phyloP scores from a whole-genome alignment of 2,888 invertebrate genomes.

The Barypeithes pellucidus region DNA sequence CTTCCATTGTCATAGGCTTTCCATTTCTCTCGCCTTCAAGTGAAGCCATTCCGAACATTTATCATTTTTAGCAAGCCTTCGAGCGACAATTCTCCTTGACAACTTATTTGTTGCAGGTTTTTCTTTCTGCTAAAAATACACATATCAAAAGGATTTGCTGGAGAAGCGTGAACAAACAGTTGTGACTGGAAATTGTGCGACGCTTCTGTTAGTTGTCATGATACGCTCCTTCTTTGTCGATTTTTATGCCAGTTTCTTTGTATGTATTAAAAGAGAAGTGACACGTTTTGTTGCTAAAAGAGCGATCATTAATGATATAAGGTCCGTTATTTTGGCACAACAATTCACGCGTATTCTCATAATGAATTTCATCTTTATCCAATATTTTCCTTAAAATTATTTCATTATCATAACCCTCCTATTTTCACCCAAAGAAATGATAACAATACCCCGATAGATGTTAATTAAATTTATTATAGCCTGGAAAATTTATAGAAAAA shows the following conservation, averaged over 20 bases:
- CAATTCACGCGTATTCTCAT: too few relatives aligned
- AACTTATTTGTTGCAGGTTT: slow-evolving; percentile 53
- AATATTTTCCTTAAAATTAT: too few relatives aligned
- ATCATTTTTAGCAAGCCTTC: slow-evolving; percentile 50
- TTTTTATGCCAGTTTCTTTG: slow-evolving; percentile 10
- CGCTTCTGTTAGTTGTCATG: slow-evolving; percentile 48
- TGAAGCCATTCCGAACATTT: slow-evolving; percentile 48
- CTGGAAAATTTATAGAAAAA: too few relatives aligned
- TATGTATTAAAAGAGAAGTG: slow-evolving; percentile 33
- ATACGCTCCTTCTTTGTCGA: slow-evolving; percentile 36
- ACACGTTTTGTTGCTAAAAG: slow-evolving; percentile 16
- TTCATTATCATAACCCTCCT: too few relatives aligned
- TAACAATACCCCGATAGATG: too few relatives aligned
- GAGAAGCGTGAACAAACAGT: slow-evolving; percentile 52
- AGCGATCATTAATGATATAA: neutral
- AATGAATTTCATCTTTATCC: too few relatives aligned
- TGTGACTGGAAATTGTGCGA: slow-evolving; percentile 49
- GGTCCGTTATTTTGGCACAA: too few relatives aligned
- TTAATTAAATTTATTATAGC: too few relatives aligned
- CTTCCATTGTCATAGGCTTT: slow-evolving; percentile 35
- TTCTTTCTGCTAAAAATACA: slow-evolving; percentile 53
- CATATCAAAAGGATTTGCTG: slow-evolving; percentile 54
- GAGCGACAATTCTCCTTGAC: slow-evolving; percentile 50
- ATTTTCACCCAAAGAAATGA: too few relatives aligned
- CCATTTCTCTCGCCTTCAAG: slow-evolving; percentile 37